These are phyloP conservation scores for Arvicola amphibius DNA, from an alignment of 2,797 vertebrate genomes.

Conservation along the genomic window DNA sequence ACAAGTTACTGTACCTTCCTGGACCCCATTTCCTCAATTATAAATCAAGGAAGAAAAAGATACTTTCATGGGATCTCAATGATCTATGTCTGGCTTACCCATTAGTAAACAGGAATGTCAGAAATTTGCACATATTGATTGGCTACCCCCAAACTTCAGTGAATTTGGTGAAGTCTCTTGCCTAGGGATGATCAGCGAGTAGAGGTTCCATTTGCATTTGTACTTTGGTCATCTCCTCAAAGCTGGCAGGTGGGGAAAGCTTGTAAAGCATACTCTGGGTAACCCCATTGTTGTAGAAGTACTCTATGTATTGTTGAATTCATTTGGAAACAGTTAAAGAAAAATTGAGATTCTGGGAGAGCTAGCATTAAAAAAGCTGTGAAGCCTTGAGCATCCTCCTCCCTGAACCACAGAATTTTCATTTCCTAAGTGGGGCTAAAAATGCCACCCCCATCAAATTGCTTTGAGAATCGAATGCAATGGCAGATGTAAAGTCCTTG, in stretches of 20 bases:
- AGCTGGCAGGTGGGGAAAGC: neutral
- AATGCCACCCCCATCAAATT: conserved; percentile 26
- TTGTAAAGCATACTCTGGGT: neutral
- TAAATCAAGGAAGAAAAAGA: conserved; percentile 6
- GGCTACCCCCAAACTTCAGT: conserved; percentile 49
- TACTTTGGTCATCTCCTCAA: conserved; percentile 37
- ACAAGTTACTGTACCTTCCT: conserved; percentile 41
- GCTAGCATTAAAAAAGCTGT: conserved; percentile 12
- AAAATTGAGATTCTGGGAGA: conserved; percentile 25
- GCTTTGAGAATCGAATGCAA: conserved; percentile 44
- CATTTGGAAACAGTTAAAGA: neutral
- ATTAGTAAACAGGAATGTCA: conserved; percentile 42
- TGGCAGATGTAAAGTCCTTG: neutral
- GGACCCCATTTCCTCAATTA: conserved; percentile 30
- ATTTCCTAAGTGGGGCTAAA: conserved; percentile 38
- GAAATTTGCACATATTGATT: conserved; percentile 12
- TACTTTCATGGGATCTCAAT: conserved; percentile 15
- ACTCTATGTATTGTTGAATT: neutral
- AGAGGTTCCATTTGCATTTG: conserved; percentile 43
- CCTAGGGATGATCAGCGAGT: conserved; percentile 41
- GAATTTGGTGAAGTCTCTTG: conserved; percentile 50
- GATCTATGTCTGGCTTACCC: conserved; percentile 28
- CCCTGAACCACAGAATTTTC: neutral
- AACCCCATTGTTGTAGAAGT: neutral
- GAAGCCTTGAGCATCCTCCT: neutral